Evolutionary conservation across 2,113 vertebrate species (phyloP), one percentile per base, ranked within the genome.

Genomic region (Pollachius pollachius): DNA sequence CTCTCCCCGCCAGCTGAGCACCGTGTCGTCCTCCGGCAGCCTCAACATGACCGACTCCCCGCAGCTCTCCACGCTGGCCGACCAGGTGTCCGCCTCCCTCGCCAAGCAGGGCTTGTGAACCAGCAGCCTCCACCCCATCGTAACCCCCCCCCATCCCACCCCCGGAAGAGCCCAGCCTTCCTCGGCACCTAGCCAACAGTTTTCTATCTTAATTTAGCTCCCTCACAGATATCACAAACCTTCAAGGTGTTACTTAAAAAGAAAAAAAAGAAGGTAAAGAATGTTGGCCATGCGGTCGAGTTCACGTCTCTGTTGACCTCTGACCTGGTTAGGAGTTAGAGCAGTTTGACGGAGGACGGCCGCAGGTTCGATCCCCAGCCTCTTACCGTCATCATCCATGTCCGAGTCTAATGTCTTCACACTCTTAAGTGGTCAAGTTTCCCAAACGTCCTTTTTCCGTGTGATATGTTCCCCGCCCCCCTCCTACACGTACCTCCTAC

Each of bases 21-120:
- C 96, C 15, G 94, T 99, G 74, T 99, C 97, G 75, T 99, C 97
- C 85, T 95, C 93, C 0, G 96, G 97, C 90, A 98, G 96, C 92
- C 93, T 99, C 92, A 94, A 99, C 89, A 94, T 98, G 94, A 90
- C 93, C 68, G 97, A 98, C 91, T 94, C 96, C 17, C 94, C 97
- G 8, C 96, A 98, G 91, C 96, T 99, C 1, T 95, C 95, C 91
- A 99, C 97, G 9, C 89, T 99, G 66, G 97, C 97, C 0, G 97
- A 99, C 71, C 94, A 97, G 87, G 97, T 99, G 88, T 97, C 96
- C 0, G 97, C 96, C 75, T 98, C 97, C 68, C 93, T 99, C 91
- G 96, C 97, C 91, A 94, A 97, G 84, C 97, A 99, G 89, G 97
- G 96, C 90, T 96, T 99, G 97, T 99, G 96, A 99, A 94, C 68